These are phyloP conservation scores for Jaculus jaculus DNA, from an alignment of 2,113 vertebrate species.

Conservation along the genomic window DNA sequence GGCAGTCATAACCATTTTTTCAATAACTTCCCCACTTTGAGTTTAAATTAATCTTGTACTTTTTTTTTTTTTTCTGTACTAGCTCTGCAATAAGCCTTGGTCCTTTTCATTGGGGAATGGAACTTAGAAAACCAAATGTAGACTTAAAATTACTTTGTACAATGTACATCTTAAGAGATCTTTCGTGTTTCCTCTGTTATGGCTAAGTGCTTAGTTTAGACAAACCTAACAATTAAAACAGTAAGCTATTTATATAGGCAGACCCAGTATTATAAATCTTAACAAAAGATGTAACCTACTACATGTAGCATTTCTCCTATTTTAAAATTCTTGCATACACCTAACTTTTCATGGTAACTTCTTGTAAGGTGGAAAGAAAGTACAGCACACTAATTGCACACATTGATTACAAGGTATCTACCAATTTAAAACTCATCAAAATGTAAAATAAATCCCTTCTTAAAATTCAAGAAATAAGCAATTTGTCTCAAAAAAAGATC, in stretches of 20 bases:
- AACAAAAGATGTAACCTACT: slow-evolving; percentile 25
- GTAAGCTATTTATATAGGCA: neutral
- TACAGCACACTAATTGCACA: slow-evolving; percentile 31
- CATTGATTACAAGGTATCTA: slow-evolving; percentile 46
- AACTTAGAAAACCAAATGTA: slow-evolving; percentile 39
- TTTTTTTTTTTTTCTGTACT: neutral
- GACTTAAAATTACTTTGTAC: neutral
- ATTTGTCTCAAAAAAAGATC: slow-evolving; percentile 64
- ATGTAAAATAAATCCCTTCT: slow-evolving; percentile 43
- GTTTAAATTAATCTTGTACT: neutral
- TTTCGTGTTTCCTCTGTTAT: neutral
- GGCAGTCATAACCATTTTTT: neutral
- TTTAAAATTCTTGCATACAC: slow-evolving; percentile 14
- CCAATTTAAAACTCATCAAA: slow-evolving; percentile 52
- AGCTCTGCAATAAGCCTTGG: neutral
- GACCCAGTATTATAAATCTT: neutral
- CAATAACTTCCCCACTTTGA: neutral
- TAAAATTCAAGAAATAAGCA: slow-evolving; percentile 61
- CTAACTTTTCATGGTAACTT: slow-evolving; percentile 48
- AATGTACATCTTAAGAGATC: slow-evolving; percentile 11
- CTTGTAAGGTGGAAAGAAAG: neutral
- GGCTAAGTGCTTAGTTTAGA: neutral
- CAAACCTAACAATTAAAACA: slow-evolving; percentile 3
- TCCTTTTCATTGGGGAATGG: neutral
- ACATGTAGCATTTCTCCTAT: neutral